Base-by-base conservation (phyloP, 2,888 invertebrate species). In the Dolichomitus sp. region DNA sequence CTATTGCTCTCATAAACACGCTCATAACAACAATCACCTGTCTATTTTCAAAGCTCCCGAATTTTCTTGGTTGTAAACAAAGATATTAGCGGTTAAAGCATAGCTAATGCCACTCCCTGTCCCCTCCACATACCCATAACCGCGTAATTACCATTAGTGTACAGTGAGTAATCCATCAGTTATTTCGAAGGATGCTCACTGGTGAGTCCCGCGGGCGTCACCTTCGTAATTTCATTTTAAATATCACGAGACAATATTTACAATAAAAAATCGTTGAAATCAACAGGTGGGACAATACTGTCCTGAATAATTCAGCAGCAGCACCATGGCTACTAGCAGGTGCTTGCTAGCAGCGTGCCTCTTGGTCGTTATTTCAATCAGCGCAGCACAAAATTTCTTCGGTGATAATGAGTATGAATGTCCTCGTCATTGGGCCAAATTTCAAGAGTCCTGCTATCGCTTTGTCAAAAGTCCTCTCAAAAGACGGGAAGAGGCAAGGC, bases 391-490 rank as follows among this genome's bases (percentile, higher is more conserved):
- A 84, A 89, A 89, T 63, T 4, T 84, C n/a, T 88, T 90, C 70
- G 90, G 87, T 17, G 89, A 92, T 6, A 37, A 73, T 14, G 80
- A 86, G 30, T 88, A 89, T 59, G 89, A 94, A 90, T 99, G 99
- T 93, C 99, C 98, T 0, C 96, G 97, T 72, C 96, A 98, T 92
- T 99, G 99, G 99, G 94, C 97, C n/a, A 95, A 96, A 40, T 97
- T 95, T 91, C 95, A 96, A 85, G 96, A 97, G 82, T 96, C 97
- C 0, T 99, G 99, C 93, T 99, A 98, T 92, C 96, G 97, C 69
- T 99, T 99, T 90, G 97, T 98, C 3, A 97, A 97, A 90, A 98
- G 98, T 5, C 98, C 98, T 0, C 95, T 96, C 88, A 97, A 96
- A 76, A 96, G 96, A 54, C 96, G 97, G 90, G 96, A 96, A 88